Percentiles rank a stretch among this genome's conserved stretches.
These are phyloP conservation scores for Leptoclinus maculatus DNA, from an alignment of 2,797 vertebrate genomes.

Conservation along the genomic window DNA sequence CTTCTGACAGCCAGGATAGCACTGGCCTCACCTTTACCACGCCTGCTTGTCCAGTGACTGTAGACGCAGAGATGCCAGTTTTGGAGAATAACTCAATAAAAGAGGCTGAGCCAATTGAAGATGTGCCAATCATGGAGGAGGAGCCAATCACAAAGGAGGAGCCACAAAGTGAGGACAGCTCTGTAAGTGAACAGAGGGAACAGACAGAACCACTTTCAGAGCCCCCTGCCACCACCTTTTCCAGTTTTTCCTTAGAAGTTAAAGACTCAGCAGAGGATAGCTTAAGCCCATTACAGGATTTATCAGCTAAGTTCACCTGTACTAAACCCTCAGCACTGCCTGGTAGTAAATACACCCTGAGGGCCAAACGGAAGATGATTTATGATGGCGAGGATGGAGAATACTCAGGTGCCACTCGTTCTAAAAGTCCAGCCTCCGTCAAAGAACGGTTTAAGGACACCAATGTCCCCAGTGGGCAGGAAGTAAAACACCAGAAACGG, in stretches of 20 bases:
- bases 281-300: slow-evolving; percentile 68
- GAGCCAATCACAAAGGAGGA: slow-evolving; percentile 24
- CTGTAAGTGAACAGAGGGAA: slow-evolving; percentile 44
- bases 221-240: background rate
- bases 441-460: slow-evolving; percentile 72
- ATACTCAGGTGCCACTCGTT: slow-evolving; percentile 80
- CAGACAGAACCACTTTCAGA: slow-evolving; percentile 38
- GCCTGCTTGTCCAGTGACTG: slow-evolving; percentile 25
- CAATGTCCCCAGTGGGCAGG: slow-evolving; percentile 46
- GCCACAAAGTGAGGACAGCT: slow-evolving; percentile 23
- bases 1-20: slow-evolving; percentile 79
- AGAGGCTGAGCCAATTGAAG: slow-evolving; percentile 20
- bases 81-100: slow-evolving; percentile 35
- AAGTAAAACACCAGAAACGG: slow-evolving; percentile 90
- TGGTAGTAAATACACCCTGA: slow-evolving; percentile 96
- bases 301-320: slow-evolving; percentile 76
- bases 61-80: slow-evolving; percentile 50
- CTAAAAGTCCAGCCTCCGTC: slow-evolving; percentile 85
- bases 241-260: slow-evolving; percentile 38
- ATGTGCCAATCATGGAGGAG: slow-evolving; percentile 9
- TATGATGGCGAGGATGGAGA: slow-evolving; percentile 91
- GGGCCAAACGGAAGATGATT: slow-evolving; percentile 93
- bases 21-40: slow-evolving; percentile 63
- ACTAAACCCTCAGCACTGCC: slow-evolving; percentile 88
- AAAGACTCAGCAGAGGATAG: slow-evolving; percentile 51